Conservation (phyloP, 2,888 invertebrate genomes). For the Pyrocoelia pectoralis region DNA sequence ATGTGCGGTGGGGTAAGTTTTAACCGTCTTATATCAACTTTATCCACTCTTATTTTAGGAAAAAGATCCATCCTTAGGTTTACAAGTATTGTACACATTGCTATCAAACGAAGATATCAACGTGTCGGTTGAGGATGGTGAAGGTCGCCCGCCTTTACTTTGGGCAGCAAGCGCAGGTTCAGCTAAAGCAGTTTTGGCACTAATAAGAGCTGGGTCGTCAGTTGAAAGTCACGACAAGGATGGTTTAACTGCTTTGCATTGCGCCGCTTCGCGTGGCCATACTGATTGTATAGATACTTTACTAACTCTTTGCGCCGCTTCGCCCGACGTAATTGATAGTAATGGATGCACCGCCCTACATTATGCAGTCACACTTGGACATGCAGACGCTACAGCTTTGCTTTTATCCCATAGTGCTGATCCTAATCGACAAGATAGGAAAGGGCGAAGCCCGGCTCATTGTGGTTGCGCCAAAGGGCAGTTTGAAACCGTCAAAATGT, state of each 20-base stretch:
- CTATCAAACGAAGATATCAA: conserved; percentile 79
- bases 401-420: conserved; percentile 90
- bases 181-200: conserved; percentile 86
- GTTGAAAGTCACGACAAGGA: conserved; percentile 89
- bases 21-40: background rate
- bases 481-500: conserved; percentile 70
- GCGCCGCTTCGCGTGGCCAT: conserved; percentile 96
- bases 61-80: conserved; percentile 67
- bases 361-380: conserved; percentile 93
- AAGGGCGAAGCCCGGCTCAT: conserved; percentile 92
- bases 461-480: conserved; percentile 97
- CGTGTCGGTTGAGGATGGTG: conserved; percentile 88
- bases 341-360: conserved; percentile 97
- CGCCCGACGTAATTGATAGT: conserved; percentile 88
- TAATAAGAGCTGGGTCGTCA: conserved; percentile 87
- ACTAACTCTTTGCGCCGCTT: conserved; percentile 86
- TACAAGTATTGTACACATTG: conserved; percentile 82
- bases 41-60: conserved; percentile 45
- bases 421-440: conserved; percentile 90
- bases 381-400: conserved; percentile 90
- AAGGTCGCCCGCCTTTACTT: conserved; percentile 91
- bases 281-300: conserved; percentile 90
- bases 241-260: conserved; percentile 94
- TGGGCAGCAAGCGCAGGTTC: conserved; percentile 99
- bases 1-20: conserved; percentile 82